Evolutionary conservation across 1,140 invertebrate species (phyloP), one percentile per base, ranked within the genome.

Genomic region (Telenomus remus): DNA sequence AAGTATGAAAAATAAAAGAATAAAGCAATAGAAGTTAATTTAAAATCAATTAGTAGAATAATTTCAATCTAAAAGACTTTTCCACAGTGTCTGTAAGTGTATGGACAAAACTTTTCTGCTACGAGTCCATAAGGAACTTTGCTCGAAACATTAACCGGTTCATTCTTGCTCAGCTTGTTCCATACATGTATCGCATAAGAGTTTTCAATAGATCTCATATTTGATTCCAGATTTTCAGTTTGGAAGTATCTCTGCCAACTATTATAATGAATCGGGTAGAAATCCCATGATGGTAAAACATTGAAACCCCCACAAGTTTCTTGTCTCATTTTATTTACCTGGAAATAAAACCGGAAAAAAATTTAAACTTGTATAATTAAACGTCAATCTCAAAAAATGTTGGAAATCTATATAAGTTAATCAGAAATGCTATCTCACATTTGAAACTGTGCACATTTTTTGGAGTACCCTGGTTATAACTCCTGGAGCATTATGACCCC

Each of bases 401-500:
- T n/a, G n/a, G n/a, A n/a, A n/a, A n/a, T n/a, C n/a, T n/a, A n/a
- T n/a, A n/a, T n/a, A n/a, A n/a, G n/a, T 48, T 87, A 82, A 1
- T 85, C 78, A 0, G 88, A 87, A 92, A 94, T 93, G 27, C 90
- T 74, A 10, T 51, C 7, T 19, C 19, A 27, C 19, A 3, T 27
- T 27, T 3, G 1, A 6, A 27, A 27, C 90, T 0, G 84, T 81
- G 70, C 93, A 94, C 4, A 91, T 79, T 42, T 89, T 86, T 73
- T 91, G 86, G 0, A 93, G 81, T 0, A 91, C 89, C 42, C 92
- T 89, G 0, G 93, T 94, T 9, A 95, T 91, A 0, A 94, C 92
- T 0, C 92, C 91, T 1, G 93, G 93, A 0, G 93, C 93, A 79
- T 94, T 94, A 73, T 92, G 87, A 1, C 92, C 91, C 93, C 93